Evolutionary conservation across 2,113 vertebrate genomes (phyloP), one percentile per base, ranked within the genome.

Genomic region (Axis porcinus): DNA sequence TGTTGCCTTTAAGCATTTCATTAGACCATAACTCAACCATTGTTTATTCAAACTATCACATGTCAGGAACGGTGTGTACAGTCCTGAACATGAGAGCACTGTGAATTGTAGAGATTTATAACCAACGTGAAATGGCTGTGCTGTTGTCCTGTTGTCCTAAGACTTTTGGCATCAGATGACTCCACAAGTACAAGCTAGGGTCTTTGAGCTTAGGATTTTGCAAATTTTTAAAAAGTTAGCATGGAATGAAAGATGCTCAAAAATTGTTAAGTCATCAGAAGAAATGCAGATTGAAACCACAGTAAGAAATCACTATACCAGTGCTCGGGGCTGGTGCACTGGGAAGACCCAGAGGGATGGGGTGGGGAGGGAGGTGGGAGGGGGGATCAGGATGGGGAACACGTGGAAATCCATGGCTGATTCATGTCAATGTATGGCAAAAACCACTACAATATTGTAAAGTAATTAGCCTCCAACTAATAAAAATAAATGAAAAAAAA

Each of bases 11-110:
- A 92, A 86, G 91, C 64, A 91, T 94, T 91, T 96, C 83, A 86
- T 84, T 94, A 89, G 90, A 60, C 88, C 45, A 28, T 89, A 92
- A 86, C 94, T 97, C 70, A 74, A 62, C 25, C 62, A 94, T 45
- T 57, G 62, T 94, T 97, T 97, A 95, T 60, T 89, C 89, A 95
- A 95, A 94, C 19, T 86, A 86, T 54, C 74, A 67, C 78, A 86
- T 87, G 50, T 92, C 52, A 70, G 60, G 17, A 97, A 89, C 14
- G 23, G 9, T 82, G 52, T 55, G 40, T 54, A 82, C 11, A 82
- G 52, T 43, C 76, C 27, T 7, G 15, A 91, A 55, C 23, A 21
- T 55, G 52, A 58, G n/a, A 89, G n/a, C 40, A 67, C 0, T 92
- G 47, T 79, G 81, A 94, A 86, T 83, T 70, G 50, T 45, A 89